phyloP scores from a whole-genome alignment of 2,888 invertebrate genomes.

The Phyto melanocephala region DNA sequence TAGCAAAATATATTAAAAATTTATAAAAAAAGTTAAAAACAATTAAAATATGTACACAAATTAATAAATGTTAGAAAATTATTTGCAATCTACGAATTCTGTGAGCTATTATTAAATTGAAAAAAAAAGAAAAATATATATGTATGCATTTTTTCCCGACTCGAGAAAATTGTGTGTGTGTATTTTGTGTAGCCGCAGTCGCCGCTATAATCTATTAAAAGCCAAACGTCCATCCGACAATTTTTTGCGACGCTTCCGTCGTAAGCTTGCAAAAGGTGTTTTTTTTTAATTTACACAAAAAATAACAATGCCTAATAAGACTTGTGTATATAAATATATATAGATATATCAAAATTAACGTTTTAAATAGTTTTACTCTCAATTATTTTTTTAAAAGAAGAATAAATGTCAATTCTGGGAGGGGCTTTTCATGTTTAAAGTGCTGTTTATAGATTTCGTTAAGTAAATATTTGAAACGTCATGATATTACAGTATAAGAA shows the following conservation, averaged over 20 bases:
- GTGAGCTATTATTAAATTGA: conserved; percentile 3
- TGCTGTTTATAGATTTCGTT: too few species aligned
- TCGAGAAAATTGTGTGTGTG: conserved; percentile 45
- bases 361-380: too few species aligned
- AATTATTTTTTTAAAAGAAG: too few species aligned
- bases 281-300: conserved; percentile 42
- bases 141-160: conserved; percentile 48
- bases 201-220: conserved; percentile 44
- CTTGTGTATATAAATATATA: neutral
- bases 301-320: conserved; percentile 15
- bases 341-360: too few species aligned
- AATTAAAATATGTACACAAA: neutral
- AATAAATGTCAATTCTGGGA: too few species aligned
- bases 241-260: conserved; percentile 63
- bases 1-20: conserved; percentile 36
- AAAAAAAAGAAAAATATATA: conserved; percentile 56
- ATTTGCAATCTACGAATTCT: neutral
- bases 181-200: conserved; percentile 50
- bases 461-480: too few species aligned
- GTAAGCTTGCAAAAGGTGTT: conserved; percentile 40
- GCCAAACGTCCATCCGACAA: conserved; percentile 41
- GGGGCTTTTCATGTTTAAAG: too few species aligned
- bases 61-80: neutral
- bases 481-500: too few species aligned
- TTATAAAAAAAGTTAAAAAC: conserved; percentile 12